These are phyloP conservation scores for Netelia fuscicornis DNA, from an alignment of 2,888 invertebrate genomes.

Conservation along the genomic window DNA sequence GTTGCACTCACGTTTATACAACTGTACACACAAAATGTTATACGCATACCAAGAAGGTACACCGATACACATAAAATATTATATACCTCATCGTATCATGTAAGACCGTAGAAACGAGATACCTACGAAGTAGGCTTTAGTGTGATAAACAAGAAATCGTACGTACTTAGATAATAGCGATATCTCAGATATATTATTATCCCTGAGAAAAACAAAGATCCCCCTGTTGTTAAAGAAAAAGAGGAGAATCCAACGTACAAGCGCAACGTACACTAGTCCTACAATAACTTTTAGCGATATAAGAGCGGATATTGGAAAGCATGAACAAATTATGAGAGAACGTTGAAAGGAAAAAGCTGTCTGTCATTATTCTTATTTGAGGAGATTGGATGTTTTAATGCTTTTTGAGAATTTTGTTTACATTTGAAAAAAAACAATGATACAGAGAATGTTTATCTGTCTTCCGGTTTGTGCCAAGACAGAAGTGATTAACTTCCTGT, in stretches of 20 bases:
- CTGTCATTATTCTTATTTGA: no score
- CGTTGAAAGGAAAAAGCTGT: background rate
- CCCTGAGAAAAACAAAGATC: background rate
- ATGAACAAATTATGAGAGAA: constrained; percentile 22
- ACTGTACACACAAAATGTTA: constrained; percentile 54
- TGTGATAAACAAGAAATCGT: background rate
- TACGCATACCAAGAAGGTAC: constrained; percentile 28
- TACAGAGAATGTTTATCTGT: no score
- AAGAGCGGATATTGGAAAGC: background rate
- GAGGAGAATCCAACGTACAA: constrained; percentile 41
- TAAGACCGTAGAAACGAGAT: background rate
- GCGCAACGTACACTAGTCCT: constrained; percentile 49
- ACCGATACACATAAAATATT: background rate
- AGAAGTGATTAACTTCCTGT: no score
- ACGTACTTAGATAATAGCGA: background rate
- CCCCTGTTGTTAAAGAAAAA: background rate
- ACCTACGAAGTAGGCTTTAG: constrained; percentile 13
- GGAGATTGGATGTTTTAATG: no score
- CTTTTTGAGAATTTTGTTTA: no score
- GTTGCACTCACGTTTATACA: constrained; percentile 48
- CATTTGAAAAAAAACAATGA: no score
- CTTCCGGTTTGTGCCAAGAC: no score
- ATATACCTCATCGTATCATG: background rate
- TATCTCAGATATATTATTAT: background rate
- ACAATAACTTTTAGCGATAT: constrained; percentile 37